Evolutionary conservation across 1,140 invertebrate genomes (phyloP), one percentile per base, ranked within the genome.

Genomic region (Orchesella cincta): DNA sequence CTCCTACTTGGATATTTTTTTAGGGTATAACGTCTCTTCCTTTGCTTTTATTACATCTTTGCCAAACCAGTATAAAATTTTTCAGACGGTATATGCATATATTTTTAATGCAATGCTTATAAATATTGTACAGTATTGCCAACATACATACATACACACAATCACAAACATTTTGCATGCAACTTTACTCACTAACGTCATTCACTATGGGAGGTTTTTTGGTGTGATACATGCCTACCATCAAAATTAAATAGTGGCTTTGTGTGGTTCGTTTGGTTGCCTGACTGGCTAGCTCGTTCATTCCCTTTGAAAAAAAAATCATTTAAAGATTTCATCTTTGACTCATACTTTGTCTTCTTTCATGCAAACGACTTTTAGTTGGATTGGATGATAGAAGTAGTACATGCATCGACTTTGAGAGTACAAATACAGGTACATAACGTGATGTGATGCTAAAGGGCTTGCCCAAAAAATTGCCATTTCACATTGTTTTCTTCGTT

Each of bases 381-480:
- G n/a, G n/a, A n/a, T n/a, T n/a, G n/a, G n/a, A n/a, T n/a, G n/a
- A n/a, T n/a, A n/a, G n/a, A n/a, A n/a, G n/a, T n/a, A n/a, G 39
- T 18, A 46, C 18, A 46, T 46, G 39, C 5, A 46, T 46, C 39
- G 18, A 18, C 39, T 46, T n/a, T 18, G 18, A 46, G 39, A 46
- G 18, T 46, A 46, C 5, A 46, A 46, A 5, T 8, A 18, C 39
- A 46, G 18, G 5, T 46, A 46, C 39, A 46, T 18, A 46, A 46
- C 39, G 18, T 5, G 39, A 46, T 18, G 18, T n/a, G 39, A 18
- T 46, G 18, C 39, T 8, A 5, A 46, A 46, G 52, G 52, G 52
- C 23, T 57, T 57, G 52, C 23, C 52, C 52, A 57, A 57, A 57
- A 46, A 46, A n/a, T 8, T 57, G 52, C 52, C 12, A 57, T 57